These are phyloP conservation scores for Phymatocera aterrima DNA, from an alignment of 2,888 invertebrate genomes.

Conservation along the genomic window DNA sequence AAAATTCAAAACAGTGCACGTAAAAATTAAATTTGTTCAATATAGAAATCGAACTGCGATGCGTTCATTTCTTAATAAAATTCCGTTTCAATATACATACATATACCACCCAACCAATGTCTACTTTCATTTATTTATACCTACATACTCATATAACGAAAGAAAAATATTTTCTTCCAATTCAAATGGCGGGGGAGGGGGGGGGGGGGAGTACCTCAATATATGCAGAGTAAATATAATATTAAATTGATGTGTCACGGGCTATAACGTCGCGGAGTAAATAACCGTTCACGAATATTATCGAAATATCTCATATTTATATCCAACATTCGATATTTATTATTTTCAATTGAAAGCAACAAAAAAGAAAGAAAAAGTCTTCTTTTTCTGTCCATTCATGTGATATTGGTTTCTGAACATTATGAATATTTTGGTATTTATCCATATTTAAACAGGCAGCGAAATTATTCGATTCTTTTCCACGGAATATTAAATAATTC, in stretches of 20 bases:
- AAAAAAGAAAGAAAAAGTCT: too few species aligned
- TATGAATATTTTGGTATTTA: too few species aligned
- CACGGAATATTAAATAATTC: background rate
- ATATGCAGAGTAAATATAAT: slow-evolving; percentile 13
- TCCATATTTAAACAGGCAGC: too few species aligned
- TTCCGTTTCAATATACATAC: slow-evolving; percentile 58
- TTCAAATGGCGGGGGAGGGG: too few species aligned
- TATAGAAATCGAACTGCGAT: slow-evolving; percentile 53
- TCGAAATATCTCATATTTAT: background rate
- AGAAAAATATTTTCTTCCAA: slow-evolving; percentile 17
- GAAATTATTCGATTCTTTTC: too few species aligned
- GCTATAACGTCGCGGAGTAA: slow-evolving; percentile 9
- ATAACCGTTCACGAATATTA: slow-evolving; percentile 9
- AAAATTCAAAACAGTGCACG: slow-evolving; percentile 55
- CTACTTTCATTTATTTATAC: slow-evolving; percentile 24
- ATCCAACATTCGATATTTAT: background rate
- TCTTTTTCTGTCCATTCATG: too few species aligned
- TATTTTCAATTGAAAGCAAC: background rate
- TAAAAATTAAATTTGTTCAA: slow-evolving; percentile 56
- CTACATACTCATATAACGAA: too few species aligned
- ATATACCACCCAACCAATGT: background rate
- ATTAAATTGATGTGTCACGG: background rate
- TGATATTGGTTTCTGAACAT: too few species aligned
- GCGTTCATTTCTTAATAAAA: slow-evolving; percentile 60
- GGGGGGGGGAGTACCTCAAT: too few species aligned